Conservation (phyloP, 2,113 vertebrate genomes). For the Ahaetulla prasina region DNA sequence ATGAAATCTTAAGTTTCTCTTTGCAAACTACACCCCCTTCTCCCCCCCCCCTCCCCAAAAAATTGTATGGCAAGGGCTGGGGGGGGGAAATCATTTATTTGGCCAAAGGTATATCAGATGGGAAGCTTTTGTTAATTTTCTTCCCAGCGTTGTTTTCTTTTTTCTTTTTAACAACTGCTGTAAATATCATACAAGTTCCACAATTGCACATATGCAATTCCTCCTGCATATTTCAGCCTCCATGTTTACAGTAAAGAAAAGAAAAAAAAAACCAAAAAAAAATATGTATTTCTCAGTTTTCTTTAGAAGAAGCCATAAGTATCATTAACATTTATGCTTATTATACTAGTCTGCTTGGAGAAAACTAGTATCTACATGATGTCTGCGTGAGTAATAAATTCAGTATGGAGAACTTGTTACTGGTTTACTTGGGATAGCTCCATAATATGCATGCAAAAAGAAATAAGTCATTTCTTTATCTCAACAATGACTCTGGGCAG, state of each 20-base stretch:
- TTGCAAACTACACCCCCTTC: neutral
- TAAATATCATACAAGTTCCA: neutral
- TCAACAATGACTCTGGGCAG: neutral
- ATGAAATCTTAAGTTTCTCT: neutral
- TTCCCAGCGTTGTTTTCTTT: neutral
- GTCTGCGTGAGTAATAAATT: neutral
- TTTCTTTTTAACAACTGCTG: neutral
- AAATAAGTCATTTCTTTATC: neutral
- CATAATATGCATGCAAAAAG: neutral
- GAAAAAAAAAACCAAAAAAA: neutral
- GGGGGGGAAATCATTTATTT: neutral
- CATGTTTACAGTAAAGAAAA: neutral
- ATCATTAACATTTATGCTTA: neutral
- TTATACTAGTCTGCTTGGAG: no score
- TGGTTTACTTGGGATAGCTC: neutral
- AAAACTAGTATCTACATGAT: neutral
- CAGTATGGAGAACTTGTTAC: neutral
- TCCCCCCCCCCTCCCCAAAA: neutral
- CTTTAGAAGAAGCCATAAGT: neutral
- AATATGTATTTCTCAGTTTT: neutral
- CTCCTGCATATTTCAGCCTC: neutral
- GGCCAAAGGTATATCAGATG: neutral
- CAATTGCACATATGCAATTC: neutral
- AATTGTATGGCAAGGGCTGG: neutral
- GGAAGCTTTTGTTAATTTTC: constrained; percentile 15